Evolutionary conservation across 2,888 invertebrate species (phyloP).

Genomic region (Odontothrips loti): DNA sequence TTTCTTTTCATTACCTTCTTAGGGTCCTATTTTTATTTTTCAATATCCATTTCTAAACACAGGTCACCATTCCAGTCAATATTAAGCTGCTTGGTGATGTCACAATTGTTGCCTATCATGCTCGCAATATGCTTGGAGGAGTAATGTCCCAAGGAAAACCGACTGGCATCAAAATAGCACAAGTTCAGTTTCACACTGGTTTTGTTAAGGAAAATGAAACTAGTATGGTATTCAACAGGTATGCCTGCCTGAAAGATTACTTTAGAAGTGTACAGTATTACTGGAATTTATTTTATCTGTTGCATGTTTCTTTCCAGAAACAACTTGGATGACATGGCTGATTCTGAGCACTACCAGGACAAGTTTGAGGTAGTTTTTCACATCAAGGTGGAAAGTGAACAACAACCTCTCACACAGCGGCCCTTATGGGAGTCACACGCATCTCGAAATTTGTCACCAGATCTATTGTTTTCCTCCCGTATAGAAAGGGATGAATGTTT

Average conservation of each 20-base stretch:
- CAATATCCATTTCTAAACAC: constrained; percentile 43
- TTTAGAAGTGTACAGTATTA: background rate
- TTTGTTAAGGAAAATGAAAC: constrained; percentile 72
- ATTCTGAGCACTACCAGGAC: constrained; percentile 53
- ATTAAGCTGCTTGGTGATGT: constrained; percentile 82
- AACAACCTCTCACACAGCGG: constrained; percentile 57
- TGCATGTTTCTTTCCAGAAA: constrained; percentile 51
- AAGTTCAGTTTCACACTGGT: constrained; percentile 86
- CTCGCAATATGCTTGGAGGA: constrained; percentile 75
- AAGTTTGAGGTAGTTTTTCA: constrained; percentile 46
- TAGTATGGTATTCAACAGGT: constrained; percentile 67
- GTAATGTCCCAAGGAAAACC: constrained; percentile 62
- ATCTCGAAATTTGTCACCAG: constrained; percentile 51
- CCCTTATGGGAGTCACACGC: constrained; percentile 72
- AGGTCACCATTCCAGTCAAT: constrained; percentile 65
- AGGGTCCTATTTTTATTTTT: constrained; percentile 34
- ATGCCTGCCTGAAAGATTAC: constrained; percentile 38
- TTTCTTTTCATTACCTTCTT: constrained; percentile 8
- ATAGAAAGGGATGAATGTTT: constrained; percentile 78
- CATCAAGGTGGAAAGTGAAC: background rate
- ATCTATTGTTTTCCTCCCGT: constrained; percentile 68
- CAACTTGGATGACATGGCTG: constrained; percentile 78
- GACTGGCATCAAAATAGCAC: constrained; percentile 79
- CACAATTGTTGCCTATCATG: constrained; percentile 74
- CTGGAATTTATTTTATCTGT: too few relatives aligned